Percentiles rank a stretch among this genome's conserved stretches.
phyloP scores from a whole-genome alignment of 2,113 vertebrate genomes.

The Artemisiospiza belli region DNA sequence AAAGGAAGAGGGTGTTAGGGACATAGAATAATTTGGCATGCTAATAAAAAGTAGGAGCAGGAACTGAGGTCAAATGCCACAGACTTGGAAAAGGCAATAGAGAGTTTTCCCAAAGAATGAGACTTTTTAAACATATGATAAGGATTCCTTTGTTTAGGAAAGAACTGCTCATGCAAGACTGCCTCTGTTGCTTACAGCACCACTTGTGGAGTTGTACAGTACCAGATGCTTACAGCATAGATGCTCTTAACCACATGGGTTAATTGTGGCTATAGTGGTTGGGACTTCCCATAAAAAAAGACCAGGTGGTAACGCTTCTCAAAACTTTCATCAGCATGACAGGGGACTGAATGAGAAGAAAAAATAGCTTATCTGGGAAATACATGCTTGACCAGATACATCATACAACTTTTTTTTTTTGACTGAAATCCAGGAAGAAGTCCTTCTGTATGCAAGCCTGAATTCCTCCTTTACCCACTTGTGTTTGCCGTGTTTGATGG shows the following conservation, averaged over 20 bases:
- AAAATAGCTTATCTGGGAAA: neutral
- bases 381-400: neutral
- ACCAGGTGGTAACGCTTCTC: neutral
- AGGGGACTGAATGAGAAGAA: neutral
- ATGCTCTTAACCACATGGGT: neutral
- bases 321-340: neutral
- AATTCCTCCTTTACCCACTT: neutral
- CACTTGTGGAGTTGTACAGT: neutral
- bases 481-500: neutral
- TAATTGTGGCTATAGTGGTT: neutral
- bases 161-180: neutral
- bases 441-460: neutral
- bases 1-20: neutral
- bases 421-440: neutral
- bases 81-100: neutral
- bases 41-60: neutral
- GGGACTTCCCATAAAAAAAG: neutral
- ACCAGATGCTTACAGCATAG: rapidly evolving
- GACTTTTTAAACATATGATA: neutral
- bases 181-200: neutral
- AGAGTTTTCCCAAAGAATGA: neutral
- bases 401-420: neutral
- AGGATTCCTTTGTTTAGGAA: neutral
- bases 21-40: neutral
- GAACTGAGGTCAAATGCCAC: neutral